Evolutionary conservation across 2,797 vertebrate genomes (phyloP).

Genomic region (Macrochelys suwanniensis): DNA sequence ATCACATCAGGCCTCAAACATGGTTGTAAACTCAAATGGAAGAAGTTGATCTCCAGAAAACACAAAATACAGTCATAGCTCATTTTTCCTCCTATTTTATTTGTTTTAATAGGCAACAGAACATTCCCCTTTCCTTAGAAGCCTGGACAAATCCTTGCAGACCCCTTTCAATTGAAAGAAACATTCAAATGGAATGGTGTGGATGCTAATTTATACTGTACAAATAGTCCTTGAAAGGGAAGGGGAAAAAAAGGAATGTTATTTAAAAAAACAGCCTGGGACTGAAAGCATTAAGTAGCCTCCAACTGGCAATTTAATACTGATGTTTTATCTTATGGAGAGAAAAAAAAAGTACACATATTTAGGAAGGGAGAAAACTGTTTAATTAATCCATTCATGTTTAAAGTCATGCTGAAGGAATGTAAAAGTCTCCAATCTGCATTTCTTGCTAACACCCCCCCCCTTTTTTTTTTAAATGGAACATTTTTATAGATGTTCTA

Average conservation of each 20-base stretch:
- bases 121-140: neutral
- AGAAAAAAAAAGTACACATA: neutral
- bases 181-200: neutral
- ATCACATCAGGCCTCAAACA: neutral
- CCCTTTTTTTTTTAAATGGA: slow-evolving; percentile 23
- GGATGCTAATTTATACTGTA: neutral
- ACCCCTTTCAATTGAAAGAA: slow-evolving; percentile 15
- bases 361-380: neutral
- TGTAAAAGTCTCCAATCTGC: neutral
- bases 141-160: neutral
- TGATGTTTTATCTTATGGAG: neutral
- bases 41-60: neutral
- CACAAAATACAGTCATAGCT: neutral
- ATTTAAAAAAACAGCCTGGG: neutral
- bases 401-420: slow-evolving; percentile 53
- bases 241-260: neutral
- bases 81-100: neutral
- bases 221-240: neutral
- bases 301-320: slow-evolving; percentile 22
- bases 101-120: slow-evolving; percentile 9
- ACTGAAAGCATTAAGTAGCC: neutral
- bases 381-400: slow-evolving; percentile 33
- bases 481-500: slow-evolving; percentile 22
- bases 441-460: slow-evolving; percentile 24
- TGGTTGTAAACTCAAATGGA: slow-evolving; percentile 7